Base-by-base conservation (phyloP, 1,140 invertebrate genomes). In the Cydia strobilella region DNA sequence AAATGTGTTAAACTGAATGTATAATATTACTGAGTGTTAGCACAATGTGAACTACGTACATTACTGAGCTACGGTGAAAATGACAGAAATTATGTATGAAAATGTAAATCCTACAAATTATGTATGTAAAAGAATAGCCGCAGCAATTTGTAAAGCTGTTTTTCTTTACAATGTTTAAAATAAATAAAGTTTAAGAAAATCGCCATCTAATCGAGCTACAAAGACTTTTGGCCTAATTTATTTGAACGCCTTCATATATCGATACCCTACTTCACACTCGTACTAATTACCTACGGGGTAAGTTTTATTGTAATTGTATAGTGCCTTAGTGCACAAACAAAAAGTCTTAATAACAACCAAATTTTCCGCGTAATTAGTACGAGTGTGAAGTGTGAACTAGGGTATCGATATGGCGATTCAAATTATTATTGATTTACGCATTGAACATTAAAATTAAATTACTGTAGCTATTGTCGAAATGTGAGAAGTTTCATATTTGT, bases 1-100 rank as follows among this genome's bases (percentile, higher is more conserved):
- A n/a, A 23, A 59, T 23, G 54, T 59, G n/a, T 59, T 59, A 59
- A 54, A 23, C 54, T 59, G 54, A 59, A 59, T 59, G 54, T 59
- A 59, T 59, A 15, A 59, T 18, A 59, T 23, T 9, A 59, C 54
- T 59, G 54, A 59, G 20, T 59, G 54, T 59, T 59, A 59, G 54
- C 54, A 59, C 54, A 59, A 20, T 12, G 20, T 23, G 54, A 18
- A 18, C 48, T 20, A 59, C 7, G 18, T 20, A 59, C 12, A 59
- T 23, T 59, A n/a, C 18, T 59, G 9, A 23, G 54, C 54, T 59
- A 59, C 18, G 20, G 18, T 59, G 54, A 59, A 18, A 20, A 59
- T 59, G 48, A 23, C n/a, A 12, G 18, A 59, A 59, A 59, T 18
- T 54, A 7, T 59, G 54, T 20, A 59, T 59, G 54, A 10, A 9